Evolutionary conservation across 2,113 vertebrate genomes (phyloP), one percentile per base, ranked within the genome.

Genomic region (Thunnus thynnus): DNA sequence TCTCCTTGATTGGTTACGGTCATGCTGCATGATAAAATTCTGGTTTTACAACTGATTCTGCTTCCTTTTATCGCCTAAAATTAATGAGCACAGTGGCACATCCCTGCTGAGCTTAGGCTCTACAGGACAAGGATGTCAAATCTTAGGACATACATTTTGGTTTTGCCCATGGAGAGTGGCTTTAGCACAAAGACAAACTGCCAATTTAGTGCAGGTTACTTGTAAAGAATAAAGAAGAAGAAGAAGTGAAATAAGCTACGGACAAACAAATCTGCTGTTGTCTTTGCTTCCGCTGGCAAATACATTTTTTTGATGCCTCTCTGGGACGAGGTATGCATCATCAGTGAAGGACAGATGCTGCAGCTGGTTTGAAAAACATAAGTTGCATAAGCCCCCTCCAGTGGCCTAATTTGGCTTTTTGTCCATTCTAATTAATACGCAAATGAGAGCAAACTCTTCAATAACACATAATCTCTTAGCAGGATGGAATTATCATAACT

Each of bases 401-500:
- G 60, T 54, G 86, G 36, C 63, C 69, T 69, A 56, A 88, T 91
- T 90, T 86, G 57, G 18, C 54, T 25, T 48, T 71, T 83, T 44
- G 47, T 78, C 30, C 36, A 70, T 72, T 55, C 58, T 83, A 82
- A 90, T 92, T 79, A 87, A 84, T 57, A 73, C 13, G 36, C 71
- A 90, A 92, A 82, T 84, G 62, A 92, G 66, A 66, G 75, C 16
- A 81, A 83, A 85, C 46, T 50, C 52, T 67, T 69, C 74, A 85
- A 75, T 89, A 83, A 83, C 20, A 47, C 63, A 62, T 70, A 73
- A 87, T 86, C 46, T 80, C 61, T 80, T 66, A 65, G 62, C 44
- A 65, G 55, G 69, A 76, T 76, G 82, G 57, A 74, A 90, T 90
- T 62, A 92, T 82, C 63, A 66, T 84, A 86, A 85, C 82, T 82